Evolutionary conservation across 2,113 vertebrate species (phyloP).

Genomic region (Corythaeola cristata): DNA sequence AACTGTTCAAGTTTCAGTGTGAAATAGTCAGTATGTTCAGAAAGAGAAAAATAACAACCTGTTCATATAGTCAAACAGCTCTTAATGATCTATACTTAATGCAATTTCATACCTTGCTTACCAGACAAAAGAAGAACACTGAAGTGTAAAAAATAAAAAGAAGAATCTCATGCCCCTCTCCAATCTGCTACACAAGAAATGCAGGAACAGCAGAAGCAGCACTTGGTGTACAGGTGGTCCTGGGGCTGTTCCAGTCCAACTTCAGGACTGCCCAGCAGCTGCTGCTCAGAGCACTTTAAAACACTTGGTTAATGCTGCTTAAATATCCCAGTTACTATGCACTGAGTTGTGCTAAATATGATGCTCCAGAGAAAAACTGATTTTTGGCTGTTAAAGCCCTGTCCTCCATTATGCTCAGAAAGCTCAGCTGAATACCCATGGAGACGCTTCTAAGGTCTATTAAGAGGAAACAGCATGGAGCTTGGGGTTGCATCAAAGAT

Average conservation of each 20-base stretch:
- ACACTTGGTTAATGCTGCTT: background rate
- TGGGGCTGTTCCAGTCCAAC: background rate
- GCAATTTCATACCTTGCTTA: background rate
- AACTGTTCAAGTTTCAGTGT: background rate
- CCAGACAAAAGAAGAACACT: background rate
- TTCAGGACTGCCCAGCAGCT: background rate
- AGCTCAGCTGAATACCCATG: background rate
- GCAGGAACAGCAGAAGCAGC: background rate
- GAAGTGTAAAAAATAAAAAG: background rate
- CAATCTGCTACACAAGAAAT: background rate
- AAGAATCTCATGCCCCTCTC: background rate
- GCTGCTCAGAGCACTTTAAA: background rate
- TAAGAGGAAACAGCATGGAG: constrained; percentile 45
- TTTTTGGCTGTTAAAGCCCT: background rate
- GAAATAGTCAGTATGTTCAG: background rate
- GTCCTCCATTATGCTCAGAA: background rate
- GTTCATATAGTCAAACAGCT: background rate
- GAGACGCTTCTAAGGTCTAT: constrained; percentile 22
- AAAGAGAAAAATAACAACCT: background rate
- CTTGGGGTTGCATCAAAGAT: constrained; percentile 8
- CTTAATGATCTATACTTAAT: background rate
- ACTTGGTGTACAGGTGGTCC: background rate
- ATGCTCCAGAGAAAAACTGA: background rate
- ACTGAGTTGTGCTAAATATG: background rate
- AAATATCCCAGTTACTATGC: background rate